Evolutionary conservation across 2,797 vertebrate genomes (phyloP).

Genomic region (Cichlasoma orientale): DNA sequence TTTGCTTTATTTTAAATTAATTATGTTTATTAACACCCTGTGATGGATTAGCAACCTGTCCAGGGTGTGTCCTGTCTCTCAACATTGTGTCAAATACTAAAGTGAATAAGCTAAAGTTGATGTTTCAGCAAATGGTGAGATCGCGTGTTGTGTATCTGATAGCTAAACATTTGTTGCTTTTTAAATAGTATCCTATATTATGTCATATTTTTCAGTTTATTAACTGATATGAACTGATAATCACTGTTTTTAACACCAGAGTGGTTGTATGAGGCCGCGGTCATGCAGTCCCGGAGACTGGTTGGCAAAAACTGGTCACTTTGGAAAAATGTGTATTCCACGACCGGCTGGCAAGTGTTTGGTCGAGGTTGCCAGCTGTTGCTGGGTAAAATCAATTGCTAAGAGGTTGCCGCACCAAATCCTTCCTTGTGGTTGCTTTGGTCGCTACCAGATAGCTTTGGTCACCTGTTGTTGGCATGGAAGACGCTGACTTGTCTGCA

Average conservation of each 20-base stretch:
- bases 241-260: background rate
- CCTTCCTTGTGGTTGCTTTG: too few species aligned
- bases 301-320: background rate
- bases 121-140: too few species aligned
- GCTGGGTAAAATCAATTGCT: background rate
- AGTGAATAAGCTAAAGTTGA: too few species aligned
- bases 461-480: background rate
- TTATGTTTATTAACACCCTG: too few species aligned
- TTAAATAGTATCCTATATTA: background rate
- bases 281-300: background rate
- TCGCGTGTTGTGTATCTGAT: too few species aligned
- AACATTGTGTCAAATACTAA: too few species aligned
- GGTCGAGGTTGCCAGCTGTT: background rate
- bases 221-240: background rate
- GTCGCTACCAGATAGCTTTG: background rate
- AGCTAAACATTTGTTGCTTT: too few species aligned
- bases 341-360: background rate
- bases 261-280: background rate
- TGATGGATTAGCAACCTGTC: too few species aligned
- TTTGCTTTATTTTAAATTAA: background rate
- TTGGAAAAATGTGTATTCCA: background rate
- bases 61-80: too few species aligned
- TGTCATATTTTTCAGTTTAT: background rate
- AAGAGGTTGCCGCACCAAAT: background rate
- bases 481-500: background rate